phyloP scores from a whole-genome alignment of 37 sponge, comb jelly and placozoan genomes.

The Sycon ciliatum region DNA sequence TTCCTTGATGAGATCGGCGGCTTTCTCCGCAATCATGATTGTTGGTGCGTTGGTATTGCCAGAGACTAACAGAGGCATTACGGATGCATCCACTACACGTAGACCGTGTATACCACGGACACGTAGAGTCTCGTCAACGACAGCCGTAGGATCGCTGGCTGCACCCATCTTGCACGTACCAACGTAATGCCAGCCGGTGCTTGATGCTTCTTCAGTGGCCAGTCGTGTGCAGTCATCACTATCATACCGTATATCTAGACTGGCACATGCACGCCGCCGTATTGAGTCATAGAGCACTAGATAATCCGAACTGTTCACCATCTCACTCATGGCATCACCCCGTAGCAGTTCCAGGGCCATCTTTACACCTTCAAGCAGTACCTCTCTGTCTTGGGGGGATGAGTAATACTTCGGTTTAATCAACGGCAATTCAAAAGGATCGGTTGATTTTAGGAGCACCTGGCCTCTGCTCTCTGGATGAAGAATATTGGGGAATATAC shows the following conservation, averaged over 20 bases:
- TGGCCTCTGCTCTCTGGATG: constrained; percentile 62
- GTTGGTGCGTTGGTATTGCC: constrained; percentile 27
- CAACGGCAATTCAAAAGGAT: constrained; percentile 40
- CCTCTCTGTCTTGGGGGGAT: constrained; percentile 40
- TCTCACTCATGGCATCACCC: not conserved
- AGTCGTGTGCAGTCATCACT: not conserved
- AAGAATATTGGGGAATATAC: constrained; percentile 31
- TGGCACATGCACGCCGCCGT: too few species aligned
- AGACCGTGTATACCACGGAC: constrained; percentile 16
- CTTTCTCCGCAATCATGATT: constrained; percentile 33
- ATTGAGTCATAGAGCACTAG: not conserved
- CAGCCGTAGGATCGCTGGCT: constrained; percentile 19
- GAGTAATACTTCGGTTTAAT: constrained; percentile 68
- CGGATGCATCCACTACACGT: constrained; percentile 25
- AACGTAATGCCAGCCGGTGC: constrained; percentile 13
- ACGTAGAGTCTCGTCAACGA: constrained; percentile 16
- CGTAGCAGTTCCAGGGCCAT: too few species aligned
- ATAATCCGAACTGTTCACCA: constrained; percentile 32
- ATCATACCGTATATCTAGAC: too few species aligned
- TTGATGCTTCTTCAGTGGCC: not conserved
- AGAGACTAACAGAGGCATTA: constrained; percentile 14
- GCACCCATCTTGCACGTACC: constrained; percentile 34
- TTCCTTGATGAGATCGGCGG: constrained; percentile 22
- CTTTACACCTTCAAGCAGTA: constrained; percentile 44
- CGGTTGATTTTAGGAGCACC: constrained; percentile 27